Evolutionary conservation across 1,140 invertebrate genomes (phyloP), one percentile per base, ranked within the genome.

Genomic region (Apis florea): DNA sequence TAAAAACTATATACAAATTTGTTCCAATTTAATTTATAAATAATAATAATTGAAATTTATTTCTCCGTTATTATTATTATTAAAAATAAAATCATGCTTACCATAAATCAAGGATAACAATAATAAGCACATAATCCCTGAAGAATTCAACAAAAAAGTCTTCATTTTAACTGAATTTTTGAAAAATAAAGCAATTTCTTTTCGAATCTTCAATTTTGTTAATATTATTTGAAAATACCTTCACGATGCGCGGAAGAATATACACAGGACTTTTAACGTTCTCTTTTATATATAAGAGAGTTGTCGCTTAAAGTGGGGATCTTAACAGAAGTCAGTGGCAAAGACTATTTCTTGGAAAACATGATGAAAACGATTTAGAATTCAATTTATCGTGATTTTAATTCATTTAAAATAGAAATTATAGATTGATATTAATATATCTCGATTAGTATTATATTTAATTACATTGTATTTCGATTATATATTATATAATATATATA

Each of bases 231-330:
- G 21, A 13, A 21, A 67, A 75, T 74, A 58, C 24, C 21, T 21
- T 24, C 10, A 19, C 31, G 19, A 73, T 56, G 54, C 1, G 24
- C 31, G 11, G 26, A 74, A 58, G 47, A 31, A 53, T 58, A 81
- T 66, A 68, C 53, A 21, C 19, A 19, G 5, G 53, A 59, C 68
- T 6, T 49, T 51, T 19, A 61, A 21, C 21, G 54, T 75, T 26
- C 73, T 67, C 79, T 75, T 75, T 81, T 81, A 81, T 81, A 81
- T 75, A 75, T 15, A 75, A 81, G 47, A 58, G 40, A 74, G 61
- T 75, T 80, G 79, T 79, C 47, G 26, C 0, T 26, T 24, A 12
- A 75, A 56, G 63, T 72, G 79, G 79, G 79, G 79, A 75, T 17
- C 21, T 15, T 17, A 56, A 49, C 63, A 67, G 63, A 81, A 63